Evolutionary conservation across 2,113 vertebrate genomes (phyloP).

Genomic region (Brachirus orientalis): DNA sequence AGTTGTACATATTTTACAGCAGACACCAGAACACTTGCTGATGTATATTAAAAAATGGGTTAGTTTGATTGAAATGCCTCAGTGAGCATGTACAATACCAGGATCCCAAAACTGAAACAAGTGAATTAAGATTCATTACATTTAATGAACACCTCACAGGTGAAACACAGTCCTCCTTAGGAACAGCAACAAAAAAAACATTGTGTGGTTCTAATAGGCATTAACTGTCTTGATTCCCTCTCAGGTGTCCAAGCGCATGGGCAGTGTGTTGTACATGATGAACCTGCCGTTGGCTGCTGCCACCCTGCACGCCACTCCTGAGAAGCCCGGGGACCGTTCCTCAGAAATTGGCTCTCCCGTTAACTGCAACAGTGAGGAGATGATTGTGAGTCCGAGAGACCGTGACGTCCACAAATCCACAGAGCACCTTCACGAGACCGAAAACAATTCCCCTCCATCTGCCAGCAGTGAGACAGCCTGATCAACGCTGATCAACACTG

Average conservation of each 20-base stretch:
- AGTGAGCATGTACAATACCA: too few relatives aligned
- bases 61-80: too few relatives aligned
- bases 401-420: constrained; percentile 78
- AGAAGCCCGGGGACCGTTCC: constrained; percentile 83
- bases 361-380: constrained; percentile 85
- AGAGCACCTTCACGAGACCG: constrained; percentile 75
- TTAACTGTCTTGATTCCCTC: neutral
- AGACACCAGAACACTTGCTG: too few relatives aligned
- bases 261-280: constrained; percentile 87
- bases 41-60: too few relatives aligned
- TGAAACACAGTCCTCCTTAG: too few relatives aligned
- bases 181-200: too few relatives aligned
- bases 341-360: constrained; percentile 83
- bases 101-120: too few relatives aligned
- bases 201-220: too few relatives aligned
- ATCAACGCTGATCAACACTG: neutral
- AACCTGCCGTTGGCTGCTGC: constrained; percentile 81
- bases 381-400: constrained; percentile 84
- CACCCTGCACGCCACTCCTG: constrained; percentile 74
- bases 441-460: constrained; percentile 77
- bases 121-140: too few relatives aligned
- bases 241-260: constrained; percentile 89
- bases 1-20: too few relatives aligned
- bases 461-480: constrained; percentile 79
- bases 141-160: too few relatives aligned